These are phyloP conservation scores for Petrocephalus zakoni DNA, from an alignment of 2,113 vertebrate genomes.

Conservation along the genomic window DNA sequence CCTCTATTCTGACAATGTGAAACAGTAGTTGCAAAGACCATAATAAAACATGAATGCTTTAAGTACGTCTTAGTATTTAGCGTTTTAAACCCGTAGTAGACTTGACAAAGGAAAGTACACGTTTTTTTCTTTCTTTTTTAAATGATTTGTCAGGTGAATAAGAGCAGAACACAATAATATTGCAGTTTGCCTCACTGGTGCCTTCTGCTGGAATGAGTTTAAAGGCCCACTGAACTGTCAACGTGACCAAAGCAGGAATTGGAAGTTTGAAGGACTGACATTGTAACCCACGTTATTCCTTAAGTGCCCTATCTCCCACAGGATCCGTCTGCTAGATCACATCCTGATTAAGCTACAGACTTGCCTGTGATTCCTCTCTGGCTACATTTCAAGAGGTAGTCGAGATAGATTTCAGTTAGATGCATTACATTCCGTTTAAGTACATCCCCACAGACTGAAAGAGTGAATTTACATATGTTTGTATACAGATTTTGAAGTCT, in stretches of 20 bases:
- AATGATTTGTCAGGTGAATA: slow-evolving; percentile 29
- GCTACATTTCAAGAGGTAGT: not conserved
- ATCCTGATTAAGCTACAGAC: not conserved
- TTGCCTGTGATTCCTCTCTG: not conserved
- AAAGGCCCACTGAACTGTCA: not conserved
- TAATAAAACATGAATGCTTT: too few relatives aligned
- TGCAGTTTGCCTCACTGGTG: slow-evolving; percentile 31
- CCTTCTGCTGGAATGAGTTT: slow-evolving; percentile 27
- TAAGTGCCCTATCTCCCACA: slow-evolving; percentile 16
- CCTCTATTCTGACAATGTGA: not conserved
- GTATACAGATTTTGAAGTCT: not conserved
- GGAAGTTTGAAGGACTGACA: slow-evolving; percentile 7
- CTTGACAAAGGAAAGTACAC: not conserved
- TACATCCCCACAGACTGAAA: not conserved
- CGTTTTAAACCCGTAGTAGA: not conserved
- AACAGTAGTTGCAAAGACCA: not conserved
- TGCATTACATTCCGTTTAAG: not conserved
- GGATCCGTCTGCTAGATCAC: slow-evolving; percentile 6
- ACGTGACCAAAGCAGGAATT: slow-evolving; percentile 25
- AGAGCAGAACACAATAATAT: slow-evolving; percentile 30
- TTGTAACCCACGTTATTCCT: not conserved
- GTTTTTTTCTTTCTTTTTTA: too few relatives aligned
- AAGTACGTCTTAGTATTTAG: not conserved
- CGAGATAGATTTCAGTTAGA: not conserved
- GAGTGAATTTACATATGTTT: not conserved